phyloP scores from a whole-genome alignment of 2,888 invertebrate species.

The Aporophyla nigra region DNA sequence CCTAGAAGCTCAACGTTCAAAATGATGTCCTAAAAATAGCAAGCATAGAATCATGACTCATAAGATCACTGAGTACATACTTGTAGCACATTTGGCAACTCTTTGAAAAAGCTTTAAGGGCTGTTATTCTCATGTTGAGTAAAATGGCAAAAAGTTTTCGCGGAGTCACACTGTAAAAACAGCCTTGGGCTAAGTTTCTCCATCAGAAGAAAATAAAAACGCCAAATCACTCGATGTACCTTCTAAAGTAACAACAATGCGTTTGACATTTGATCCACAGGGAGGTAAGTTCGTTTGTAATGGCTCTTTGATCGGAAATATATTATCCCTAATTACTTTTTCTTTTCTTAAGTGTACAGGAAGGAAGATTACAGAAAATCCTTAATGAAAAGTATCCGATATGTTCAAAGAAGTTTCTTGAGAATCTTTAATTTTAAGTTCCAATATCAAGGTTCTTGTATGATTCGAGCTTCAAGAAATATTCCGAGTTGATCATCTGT shows the following conservation, averaged over 20 bases:
- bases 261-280: constrained; percentile 43
- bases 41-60: neutral
- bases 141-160: constrained; percentile 31
- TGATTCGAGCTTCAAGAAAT: neutral
- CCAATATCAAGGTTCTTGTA: neutral
- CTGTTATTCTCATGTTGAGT: constrained; percentile 27
- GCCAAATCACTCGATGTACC: constrained; percentile 46
- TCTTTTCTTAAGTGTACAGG: constrained; percentile 13
- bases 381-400: constrained; percentile 24
- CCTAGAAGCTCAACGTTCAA: too few relatives aligned
- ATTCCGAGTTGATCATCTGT: neutral
- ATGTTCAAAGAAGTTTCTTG: constrained; percentile 5
- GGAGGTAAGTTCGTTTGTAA: constrained; percentile 24
- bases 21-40: neutral
- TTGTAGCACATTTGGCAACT: constrained; percentile 5
- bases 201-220: constrained; percentile 32
- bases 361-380: constrained; percentile 10
- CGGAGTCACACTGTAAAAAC: constrained; percentile 21
- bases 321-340: constrained; percentile 38
- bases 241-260: constrained; percentile 38
- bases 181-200: constrained; percentile 14
- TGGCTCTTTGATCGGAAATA: constrained; percentile 24
- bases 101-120: constrained; percentile 22
- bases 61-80: neutral
- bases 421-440: constrained; percentile 16